Base-by-base conservation (phyloP, 2,113 vertebrate genomes). In the Cyphomyrus discorhynchus region DNA sequence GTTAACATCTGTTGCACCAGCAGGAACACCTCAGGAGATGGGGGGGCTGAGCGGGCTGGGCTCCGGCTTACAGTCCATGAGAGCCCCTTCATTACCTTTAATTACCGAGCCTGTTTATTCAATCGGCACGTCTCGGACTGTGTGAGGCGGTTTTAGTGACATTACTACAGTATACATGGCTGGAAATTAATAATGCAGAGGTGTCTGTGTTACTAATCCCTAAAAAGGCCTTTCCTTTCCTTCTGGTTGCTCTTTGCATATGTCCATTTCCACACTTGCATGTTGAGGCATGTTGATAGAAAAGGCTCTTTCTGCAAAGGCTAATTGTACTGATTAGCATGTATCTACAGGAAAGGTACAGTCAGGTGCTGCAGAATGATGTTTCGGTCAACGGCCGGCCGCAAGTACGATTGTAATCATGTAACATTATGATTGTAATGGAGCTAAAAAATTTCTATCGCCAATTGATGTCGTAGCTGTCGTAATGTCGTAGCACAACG, bases 21-120 rank as follows among this genome's bases (percentile, higher is more conserved):
- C 42, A 47, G 21, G 83, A 85, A 77, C 35, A 77, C 31, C 70
- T 85, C 83, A 47, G 45, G n/a, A 46, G 47, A 49, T 24, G 2
- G n/a, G 42, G 21, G 83, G 83, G 42, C 45, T 24, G 11, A 50
- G 46, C 45, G 0, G 83, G 45, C 8, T 27, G 45, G 27, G n/a
- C 47, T 50, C 5, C 6, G 85, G n/a, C 39, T 86, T 86, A 86
- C 85, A 56, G 85, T 86, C 47, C 49, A 53, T 39, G 47, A 86
- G 47, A 35, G 85, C n/a, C 49, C 49, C 85, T 86, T 52, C 47
- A 86, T 86, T 86, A 86, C 49, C 85, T 35, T 86, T 52, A 53
- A 35, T 86, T 52, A 52, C 47, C 6, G n/a, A 24, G 85, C 47
- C 85, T 86, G n/a, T 86, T 50, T 53, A 53, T 27, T 86, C 47